Evolutionary conservation across 1,140 invertebrate genomes (phyloP).

Genomic region (Pomacea maculata): DNA sequence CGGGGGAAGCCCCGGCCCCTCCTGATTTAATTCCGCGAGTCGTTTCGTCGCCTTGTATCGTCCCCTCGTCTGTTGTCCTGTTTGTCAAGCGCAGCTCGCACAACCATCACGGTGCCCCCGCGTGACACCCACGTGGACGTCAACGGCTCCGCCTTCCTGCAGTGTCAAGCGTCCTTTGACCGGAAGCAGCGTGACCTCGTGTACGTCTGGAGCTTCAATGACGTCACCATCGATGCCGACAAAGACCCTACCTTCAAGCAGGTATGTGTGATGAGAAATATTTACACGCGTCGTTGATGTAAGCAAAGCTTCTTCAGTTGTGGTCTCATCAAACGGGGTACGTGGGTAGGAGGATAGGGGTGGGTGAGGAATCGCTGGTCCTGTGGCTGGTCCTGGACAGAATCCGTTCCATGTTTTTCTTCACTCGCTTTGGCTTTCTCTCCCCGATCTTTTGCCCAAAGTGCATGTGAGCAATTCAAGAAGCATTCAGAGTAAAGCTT

Average conservation of each 20-base stretch:
- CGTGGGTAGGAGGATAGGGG: too few species aligned
- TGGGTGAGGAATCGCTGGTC: too few species aligned
- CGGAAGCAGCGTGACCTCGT: conserved; percentile 32
- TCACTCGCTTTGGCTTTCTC: not conserved
- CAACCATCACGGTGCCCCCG: conserved; percentile 22
- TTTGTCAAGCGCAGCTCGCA: conserved; percentile 24
- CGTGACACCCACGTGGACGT: conserved; percentile 19
- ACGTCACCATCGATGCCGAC: conserved; percentile 33
- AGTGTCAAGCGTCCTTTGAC: conserved; percentile 44
- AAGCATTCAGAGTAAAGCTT: not conserved
- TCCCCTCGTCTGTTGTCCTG: not conserved
- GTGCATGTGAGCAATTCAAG: not conserved
- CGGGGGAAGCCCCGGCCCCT: too few species aligned
- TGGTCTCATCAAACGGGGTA: too few species aligned
- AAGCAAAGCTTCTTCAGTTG: too few species aligned
- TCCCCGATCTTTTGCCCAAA: not conserved
- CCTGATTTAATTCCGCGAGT: too few species aligned
- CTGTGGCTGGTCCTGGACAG: too few species aligned
- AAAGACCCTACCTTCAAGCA: conserved; percentile 35
- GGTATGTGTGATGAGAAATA: conserved; percentile 27
- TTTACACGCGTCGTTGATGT: too few species aligned
- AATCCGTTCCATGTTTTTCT: too few species aligned
- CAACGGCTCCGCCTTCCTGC: conserved; percentile 47
- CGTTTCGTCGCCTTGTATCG: too few species aligned
- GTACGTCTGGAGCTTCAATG: conserved; percentile 46